Evolutionary conservation across 2,113 vertebrate genomes (phyloP), one percentile per base, ranked within the genome.

Genomic region (Hipposideros armiger): DNA sequence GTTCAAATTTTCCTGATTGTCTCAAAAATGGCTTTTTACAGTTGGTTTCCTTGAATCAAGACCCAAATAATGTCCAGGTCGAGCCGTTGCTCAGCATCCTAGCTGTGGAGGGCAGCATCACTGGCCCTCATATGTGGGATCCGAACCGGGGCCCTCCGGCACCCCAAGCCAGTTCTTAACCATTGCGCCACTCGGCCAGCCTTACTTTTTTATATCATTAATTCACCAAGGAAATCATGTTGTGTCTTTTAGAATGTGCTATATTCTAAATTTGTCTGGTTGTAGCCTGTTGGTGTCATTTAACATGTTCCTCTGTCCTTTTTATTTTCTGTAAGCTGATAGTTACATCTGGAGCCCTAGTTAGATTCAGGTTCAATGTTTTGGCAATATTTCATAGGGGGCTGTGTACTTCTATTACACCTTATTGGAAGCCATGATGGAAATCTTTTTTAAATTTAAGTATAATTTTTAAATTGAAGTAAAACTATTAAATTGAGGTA

Each of bases 11-110:
- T 86, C 72, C 52, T 20, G 20, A 64, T 95, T 73, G 64, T 83
- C 91, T 93, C 42, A 87, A 87, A 97, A 78, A 78, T 28, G 64
- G 28, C 50, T 89, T 89, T 85, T 87, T 83, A 87, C n/a, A 87
- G 8, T 42, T 85, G 50, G 17, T 90, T 92, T 52, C 3, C 42
- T 67, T 60, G 62, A 96, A 28, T 90, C 17, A 66, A 52, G 28
- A 50, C 60, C 67, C 52, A 93, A 87, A 90, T 14, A 42, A 80
- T 54, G 67, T 72, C 78, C 15, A 52, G 19, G 45, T 36, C 36
- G 36, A 36, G 36, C 36, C 36, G 36, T 36, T 36, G 36, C 36
- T 36, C 36, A 36, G 36, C 36, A 36, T 36, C 36, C 36, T 36
- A 36, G 36, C 36, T 36, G 36, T 36, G 36, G 36, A 36, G 36